These are phyloP conservation scores for Mermis nigrescens DNA, from an alignment of 2,888 invertebrate genomes.

Conservation along the genomic window DNA sequence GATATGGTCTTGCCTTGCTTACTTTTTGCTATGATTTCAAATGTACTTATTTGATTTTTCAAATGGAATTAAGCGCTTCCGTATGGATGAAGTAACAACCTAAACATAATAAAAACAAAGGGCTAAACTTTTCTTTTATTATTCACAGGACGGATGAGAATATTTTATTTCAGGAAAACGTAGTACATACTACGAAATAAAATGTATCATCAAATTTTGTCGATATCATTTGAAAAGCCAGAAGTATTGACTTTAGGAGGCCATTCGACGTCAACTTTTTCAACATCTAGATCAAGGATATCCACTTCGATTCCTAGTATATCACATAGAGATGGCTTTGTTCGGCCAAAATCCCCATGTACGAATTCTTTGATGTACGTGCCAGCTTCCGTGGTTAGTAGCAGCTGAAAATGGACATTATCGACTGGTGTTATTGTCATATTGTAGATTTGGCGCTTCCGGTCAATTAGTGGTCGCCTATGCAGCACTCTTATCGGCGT, in stretches of 20 bases:
- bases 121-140: too few species aligned
- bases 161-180: too few species aligned
- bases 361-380: constrained; percentile 86
- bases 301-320: constrained; percentile 51
- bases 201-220: too few species aligned
- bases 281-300: constrained; percentile 76
- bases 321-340: constrained; percentile 52
- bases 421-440: constrained; percentile 20
- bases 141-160: too few species aligned
- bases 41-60: too few species aligned
- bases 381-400: constrained; percentile 23
- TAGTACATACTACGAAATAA: too few species aligned
- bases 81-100: too few species aligned
- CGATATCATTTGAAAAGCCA: too few species aligned
- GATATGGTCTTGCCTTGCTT: too few species aligned
- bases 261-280: constrained; percentile 53
- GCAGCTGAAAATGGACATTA: constrained; percentile 18
- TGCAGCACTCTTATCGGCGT: constrained; percentile 16
- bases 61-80: too few species aligned
- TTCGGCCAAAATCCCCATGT: constrained; percentile 81
- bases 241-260: constrained; percentile 36
- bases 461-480: constrained; percentile 24
- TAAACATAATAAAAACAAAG: too few species aligned
- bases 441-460: constrained; percentile 21
- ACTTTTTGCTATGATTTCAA: too few species aligned